Percentiles rank a stretch among this genome's conserved stretches.
These are phyloP conservation scores for Brotula barbata DNA, from an alignment of 2,797 vertebrate genomes.

Conservation along the genomic window DNA sequence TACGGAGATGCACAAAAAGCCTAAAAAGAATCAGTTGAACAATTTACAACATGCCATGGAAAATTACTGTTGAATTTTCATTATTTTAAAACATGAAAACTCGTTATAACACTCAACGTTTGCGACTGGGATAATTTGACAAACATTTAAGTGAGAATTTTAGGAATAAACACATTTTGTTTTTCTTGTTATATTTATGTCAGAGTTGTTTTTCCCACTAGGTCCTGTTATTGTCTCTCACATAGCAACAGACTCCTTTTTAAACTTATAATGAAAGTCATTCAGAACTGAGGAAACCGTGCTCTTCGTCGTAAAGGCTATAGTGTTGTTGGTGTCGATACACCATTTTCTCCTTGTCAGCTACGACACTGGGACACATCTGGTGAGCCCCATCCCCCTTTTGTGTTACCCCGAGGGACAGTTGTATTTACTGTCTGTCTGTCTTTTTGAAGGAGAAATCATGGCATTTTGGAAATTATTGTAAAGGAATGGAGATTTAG, in stretches of 20 bases:
- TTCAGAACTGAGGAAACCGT: conserved; percentile 30
- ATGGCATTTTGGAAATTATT: conserved; percentile 61
- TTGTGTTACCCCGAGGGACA: conserved; percentile 64
- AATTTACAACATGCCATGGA: no score
- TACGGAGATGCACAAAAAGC: no score
- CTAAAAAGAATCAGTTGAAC: no score
- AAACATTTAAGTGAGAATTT: no score
- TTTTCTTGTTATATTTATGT: background rate
- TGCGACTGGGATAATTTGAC: conserved; percentile 1
- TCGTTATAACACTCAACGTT: conserved; percentile 19
- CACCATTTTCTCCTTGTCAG: conserved; percentile 78
- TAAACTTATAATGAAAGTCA: conserved; percentile 10
- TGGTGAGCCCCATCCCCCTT: conserved; percentile 67
- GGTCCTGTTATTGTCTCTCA: no score
- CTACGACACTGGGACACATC: conserved; percentile 69
- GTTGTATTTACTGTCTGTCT: conserved; percentile 72
- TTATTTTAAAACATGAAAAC: no score
- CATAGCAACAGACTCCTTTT: background rate
- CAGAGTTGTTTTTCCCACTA: background rate
- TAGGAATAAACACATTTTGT: no score
- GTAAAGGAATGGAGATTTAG: conserved; percentile 22
- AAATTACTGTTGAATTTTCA: no score
- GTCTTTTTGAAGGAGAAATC: conserved; percentile 66
- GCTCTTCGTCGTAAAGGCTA: conserved; percentile 34
- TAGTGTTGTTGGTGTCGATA: conserved; percentile 55